Conservation (phyloP, 2,797 vertebrate genomes). For the Myotis pilosus region DNA sequence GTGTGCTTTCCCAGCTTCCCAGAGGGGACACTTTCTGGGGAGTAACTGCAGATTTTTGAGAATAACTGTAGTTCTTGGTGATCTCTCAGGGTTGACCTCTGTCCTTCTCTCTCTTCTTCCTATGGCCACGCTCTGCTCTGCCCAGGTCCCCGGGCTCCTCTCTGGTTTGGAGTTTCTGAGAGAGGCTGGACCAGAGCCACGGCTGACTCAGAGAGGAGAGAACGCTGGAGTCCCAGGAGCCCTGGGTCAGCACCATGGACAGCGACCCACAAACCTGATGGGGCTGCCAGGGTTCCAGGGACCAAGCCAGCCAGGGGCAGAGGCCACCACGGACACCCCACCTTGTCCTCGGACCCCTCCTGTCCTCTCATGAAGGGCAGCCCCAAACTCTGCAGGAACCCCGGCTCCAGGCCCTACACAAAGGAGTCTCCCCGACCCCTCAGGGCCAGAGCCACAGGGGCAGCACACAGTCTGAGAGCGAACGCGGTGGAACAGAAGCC, state of each 20-base stretch:
- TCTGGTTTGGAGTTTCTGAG: neutral
- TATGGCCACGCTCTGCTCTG: accelerated
- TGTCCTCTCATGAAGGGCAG: too few relatives aligned
- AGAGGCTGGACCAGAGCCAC: neutral
- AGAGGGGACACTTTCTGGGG: neutral
- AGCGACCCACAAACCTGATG: accelerated
- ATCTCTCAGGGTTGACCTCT: neutral
- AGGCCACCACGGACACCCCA: too few relatives aligned
- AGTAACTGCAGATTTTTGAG: neutral
- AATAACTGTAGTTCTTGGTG: neutral
- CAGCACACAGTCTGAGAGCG: neutral
- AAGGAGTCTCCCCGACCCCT: too few relatives aligned
- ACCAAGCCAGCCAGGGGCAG: neutral
- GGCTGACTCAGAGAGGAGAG: too few relatives aligned
- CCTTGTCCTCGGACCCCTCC: neutral
- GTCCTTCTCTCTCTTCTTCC: neutral
- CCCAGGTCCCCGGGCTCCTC: neutral
- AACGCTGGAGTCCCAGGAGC: accelerated
- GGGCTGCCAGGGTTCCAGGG: too few relatives aligned
- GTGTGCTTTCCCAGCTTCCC: neutral
- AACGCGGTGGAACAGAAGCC: neutral
- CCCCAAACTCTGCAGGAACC: neutral
- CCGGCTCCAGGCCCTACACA: neutral
- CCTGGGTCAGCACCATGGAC: conserved; percentile 38
- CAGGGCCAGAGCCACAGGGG: neutral